Percentiles rank a stretch among this genome's conserved stretches.
phyloP scores from a whole-genome alignment of 2,797 vertebrate genomes.

The Danio jaintianensis region DNA sequence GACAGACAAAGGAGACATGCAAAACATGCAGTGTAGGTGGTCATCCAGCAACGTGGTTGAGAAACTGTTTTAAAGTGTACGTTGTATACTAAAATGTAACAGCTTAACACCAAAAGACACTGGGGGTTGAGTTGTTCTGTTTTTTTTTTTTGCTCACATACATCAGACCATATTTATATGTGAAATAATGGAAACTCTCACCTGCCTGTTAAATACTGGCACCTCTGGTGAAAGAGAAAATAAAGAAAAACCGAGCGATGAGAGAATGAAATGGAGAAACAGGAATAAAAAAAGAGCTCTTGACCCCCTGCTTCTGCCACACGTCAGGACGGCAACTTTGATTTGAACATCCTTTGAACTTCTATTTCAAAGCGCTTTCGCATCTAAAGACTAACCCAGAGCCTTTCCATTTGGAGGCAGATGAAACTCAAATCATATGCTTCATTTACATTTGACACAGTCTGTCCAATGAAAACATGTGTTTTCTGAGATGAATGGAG shows the following conservation, averaged over 20 bases:
- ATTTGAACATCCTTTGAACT: constrained; percentile 47
- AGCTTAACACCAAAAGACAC: not conserved
- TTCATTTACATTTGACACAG: constrained; percentile 23
- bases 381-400: constrained; percentile 9
- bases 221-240: constrained; percentile 19
- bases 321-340: constrained; percentile 11
- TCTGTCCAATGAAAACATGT: constrained; percentile 22
- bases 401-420: constrained; percentile 20
- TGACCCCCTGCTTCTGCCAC: constrained; percentile 21
- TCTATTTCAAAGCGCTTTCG: constrained; percentile 38
- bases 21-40: too few species aligned
- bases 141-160: constrained; percentile 32
- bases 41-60: too few species aligned
- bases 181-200: constrained; percentile 51
- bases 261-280: constrained; percentile 47
- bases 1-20: too few species aligned
- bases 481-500: constrained; percentile 34
- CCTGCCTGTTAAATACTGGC: constrained; percentile 59
- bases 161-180: constrained; percentile 47
- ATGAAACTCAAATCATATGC: constrained; percentile 26
- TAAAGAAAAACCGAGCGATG: constrained; percentile 21
- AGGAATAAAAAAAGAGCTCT: constrained; percentile 13
- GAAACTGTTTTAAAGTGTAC: too few species aligned
- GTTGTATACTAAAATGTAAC: too few species aligned
- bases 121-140: not conserved